Evolutionary conservation across 2,113 vertebrate species (phyloP).

Genomic region (Pluvialis apricaria): DNA sequence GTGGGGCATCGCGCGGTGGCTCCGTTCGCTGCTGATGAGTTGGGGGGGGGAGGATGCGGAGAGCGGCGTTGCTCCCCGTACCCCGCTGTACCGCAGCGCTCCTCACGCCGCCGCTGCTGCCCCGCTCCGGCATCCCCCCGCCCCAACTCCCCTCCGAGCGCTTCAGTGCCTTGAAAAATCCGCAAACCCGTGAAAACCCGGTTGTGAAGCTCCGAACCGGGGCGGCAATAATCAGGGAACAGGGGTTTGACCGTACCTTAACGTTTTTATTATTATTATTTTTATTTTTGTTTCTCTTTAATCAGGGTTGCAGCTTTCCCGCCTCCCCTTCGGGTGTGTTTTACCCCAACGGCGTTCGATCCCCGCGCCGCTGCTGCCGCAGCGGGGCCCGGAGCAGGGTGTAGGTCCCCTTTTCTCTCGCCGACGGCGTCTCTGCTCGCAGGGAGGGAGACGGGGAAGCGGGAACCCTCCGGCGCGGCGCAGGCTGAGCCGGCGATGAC

Average conservation of each 20-base stretch:
- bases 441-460: not conserved
- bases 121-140: not conserved
- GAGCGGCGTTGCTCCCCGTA: accelerated
- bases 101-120: no score
- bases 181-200: accelerated
- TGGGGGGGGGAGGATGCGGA: not conserved
- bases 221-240: not conserved
- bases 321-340: accelerated
- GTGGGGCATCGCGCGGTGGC: not conserved
- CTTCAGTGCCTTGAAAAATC: not conserved
- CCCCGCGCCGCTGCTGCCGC: not conserved
- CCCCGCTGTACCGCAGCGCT: no score
- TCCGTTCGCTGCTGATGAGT: no score
- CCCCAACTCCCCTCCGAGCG: not conserved
- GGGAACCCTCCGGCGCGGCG: no score
- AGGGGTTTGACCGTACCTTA: not conserved
- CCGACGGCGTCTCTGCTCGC: not conserved
- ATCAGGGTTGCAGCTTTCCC: not conserved
- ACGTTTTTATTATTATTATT: no score
- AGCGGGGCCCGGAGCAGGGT: not conserved
- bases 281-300: no score
- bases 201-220: accelerated
- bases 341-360: not conserved
- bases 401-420: not conserved
- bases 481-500: not conserved